phyloP scores from a whole-genome alignment of 2,888 invertebrate species.

The Rotaria magnacalcarata region DNA sequence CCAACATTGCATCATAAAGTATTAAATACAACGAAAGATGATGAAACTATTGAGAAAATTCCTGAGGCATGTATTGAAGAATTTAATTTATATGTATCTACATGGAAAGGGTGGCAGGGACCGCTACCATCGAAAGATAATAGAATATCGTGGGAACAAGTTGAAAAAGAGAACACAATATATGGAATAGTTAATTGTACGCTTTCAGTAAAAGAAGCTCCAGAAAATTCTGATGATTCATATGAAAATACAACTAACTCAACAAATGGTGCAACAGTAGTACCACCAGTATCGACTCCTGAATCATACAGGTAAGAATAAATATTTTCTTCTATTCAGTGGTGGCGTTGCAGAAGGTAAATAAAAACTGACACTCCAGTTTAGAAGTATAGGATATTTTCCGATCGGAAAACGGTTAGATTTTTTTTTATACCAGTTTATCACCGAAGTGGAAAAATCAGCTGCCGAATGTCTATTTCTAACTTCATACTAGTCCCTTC shows the following conservation, averaged over 20 bases:
- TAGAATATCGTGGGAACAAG: conserved; percentile 1
- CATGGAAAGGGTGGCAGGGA: conserved; percentile 31
- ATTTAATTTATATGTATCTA: conserved; percentile 19
- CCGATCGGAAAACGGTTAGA: too few species aligned
- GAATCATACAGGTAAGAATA: not conserved
- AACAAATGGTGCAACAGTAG: not conserved
- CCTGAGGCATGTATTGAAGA: conserved; percentile 32
- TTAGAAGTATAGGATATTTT: too few species aligned
- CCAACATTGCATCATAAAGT: not conserved
- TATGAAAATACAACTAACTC: not conserved
- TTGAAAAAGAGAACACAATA: not conserved
- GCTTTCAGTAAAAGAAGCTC: too few species aligned
- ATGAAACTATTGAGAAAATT: not conserved
- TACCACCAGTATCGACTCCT: not conserved
- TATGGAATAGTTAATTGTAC: not conserved
- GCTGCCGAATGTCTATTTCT: too few species aligned
- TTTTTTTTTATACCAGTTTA: too few species aligned
- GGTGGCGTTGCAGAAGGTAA: too few species aligned
- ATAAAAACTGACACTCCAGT: too few species aligned
- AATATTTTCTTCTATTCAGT: not conserved
- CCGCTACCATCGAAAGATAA: conserved; percentile 15
- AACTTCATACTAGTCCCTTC: too few species aligned
- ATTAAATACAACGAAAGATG: not conserved
- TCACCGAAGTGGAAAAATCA: too few species aligned
- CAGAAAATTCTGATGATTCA: not conserved